Conservation (phyloP, 1,140 invertebrate species). For the Lepidotrigona ventralis region DNA sequence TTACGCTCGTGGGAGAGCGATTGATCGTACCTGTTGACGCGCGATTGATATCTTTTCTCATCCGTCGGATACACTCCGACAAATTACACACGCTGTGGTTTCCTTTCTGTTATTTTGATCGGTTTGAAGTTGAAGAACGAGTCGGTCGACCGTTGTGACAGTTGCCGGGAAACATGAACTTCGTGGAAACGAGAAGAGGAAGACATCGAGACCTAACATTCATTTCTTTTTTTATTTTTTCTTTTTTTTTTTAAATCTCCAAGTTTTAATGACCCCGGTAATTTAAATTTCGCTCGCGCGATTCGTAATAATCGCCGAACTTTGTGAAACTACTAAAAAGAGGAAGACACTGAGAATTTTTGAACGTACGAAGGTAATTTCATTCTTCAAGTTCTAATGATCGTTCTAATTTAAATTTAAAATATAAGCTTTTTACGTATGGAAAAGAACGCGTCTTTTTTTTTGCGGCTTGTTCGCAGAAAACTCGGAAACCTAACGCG, state of each 20-base stretch:
- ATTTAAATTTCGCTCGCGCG: not conserved
- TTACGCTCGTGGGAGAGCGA: not conserved
- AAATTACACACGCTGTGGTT: not conserved
- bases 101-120: not conserved
- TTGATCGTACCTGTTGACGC: not conserved
- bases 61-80: not conserved
- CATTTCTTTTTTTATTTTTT: no score
- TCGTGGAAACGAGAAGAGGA: not conserved
- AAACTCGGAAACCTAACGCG: conserved; percentile 29
- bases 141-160: not conserved
- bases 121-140: not conserved
- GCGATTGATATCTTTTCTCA: not conserved
- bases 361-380: not conserved
- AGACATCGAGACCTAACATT: no score
- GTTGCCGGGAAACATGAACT: not conserved
- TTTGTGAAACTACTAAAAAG: not conserved
- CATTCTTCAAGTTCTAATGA: not conserved
- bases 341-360: not conserved
- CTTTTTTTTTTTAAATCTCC: no score
- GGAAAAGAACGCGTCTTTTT: not conserved
- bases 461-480: conserved; percentile 9
- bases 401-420: not conserved
- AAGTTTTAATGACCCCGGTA: not conserved
- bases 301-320: no score
- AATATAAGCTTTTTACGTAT: not conserved